Conservation (phyloP, 2,888 invertebrate species). For the Mesochorus sp. region DNA sequence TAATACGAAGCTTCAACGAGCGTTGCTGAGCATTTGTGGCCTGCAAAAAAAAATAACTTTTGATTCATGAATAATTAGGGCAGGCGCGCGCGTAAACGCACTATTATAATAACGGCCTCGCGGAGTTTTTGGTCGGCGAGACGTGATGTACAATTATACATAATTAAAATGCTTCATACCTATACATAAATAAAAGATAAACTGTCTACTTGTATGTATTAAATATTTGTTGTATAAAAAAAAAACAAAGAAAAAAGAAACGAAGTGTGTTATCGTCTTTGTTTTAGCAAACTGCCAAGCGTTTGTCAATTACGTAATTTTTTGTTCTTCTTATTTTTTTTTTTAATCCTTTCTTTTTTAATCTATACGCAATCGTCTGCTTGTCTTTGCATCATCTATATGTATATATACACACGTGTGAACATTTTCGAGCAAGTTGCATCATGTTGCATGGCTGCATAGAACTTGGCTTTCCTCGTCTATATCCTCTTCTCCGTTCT, state of each 20-base stretch:
- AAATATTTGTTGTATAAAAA: constrained; percentile 59
- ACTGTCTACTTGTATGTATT: constrained; percentile 58
- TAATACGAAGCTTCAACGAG: constrained; percentile 30
- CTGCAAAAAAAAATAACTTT: constrained; percentile 4
- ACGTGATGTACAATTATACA: constrained; percentile 63
- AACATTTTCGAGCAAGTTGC: too few species aligned
- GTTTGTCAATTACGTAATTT: too few species aligned
- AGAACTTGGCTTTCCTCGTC: too few species aligned
- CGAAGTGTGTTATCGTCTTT: too few species aligned
- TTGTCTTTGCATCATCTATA: too few species aligned
- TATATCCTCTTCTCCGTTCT: too few species aligned
- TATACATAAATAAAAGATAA: constrained; percentile 48
- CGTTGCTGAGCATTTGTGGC: constrained; percentile 52
- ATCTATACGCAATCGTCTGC: too few species aligned
- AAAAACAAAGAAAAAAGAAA: not conserved
- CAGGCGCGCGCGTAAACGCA: constrained; percentile 21
- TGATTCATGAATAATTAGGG: constrained; percentile 30
- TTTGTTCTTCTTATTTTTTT: too few species aligned
- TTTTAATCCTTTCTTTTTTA: too few species aligned
- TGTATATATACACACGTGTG: too few species aligned
- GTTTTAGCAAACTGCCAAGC: too few species aligned
- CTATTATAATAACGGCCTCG: constrained; percentile 40
- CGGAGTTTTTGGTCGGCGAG: constrained; percentile 38
- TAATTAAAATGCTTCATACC: constrained; percentile 61
- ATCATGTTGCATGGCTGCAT: too few species aligned